Evolutionary conservation across 2,888 invertebrate species (phyloP).

Genomic region (Epirrhoe tristata): DNA sequence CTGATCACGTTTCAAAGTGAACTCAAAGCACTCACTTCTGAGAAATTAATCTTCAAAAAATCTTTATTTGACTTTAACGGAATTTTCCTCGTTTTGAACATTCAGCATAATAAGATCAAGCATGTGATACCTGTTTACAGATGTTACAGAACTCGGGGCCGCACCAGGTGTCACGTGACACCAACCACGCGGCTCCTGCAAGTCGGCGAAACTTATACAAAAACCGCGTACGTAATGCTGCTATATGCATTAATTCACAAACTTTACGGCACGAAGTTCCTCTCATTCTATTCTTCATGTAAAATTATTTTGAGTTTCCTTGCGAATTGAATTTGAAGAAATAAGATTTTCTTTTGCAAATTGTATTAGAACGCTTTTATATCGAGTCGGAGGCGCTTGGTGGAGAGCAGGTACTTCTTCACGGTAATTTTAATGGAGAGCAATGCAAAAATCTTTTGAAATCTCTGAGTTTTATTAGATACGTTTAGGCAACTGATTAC

Average conservation of each 20-base stretch:
- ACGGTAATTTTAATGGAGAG: too few species aligned
- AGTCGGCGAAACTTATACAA: conserved; percentile 3
- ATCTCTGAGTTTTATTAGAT: not conserved
- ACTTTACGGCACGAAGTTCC: conserved; percentile 31
- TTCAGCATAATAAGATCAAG: too few species aligned
- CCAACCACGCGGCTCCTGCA: not conserved
- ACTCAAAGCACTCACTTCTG: too few species aligned
- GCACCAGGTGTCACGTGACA: too few species aligned
- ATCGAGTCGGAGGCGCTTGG: conserved; percentile 30
- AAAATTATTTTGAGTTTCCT: conserved; percentile 41
- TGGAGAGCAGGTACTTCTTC: conserved; percentile 4
- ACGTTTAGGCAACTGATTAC: not conserved
- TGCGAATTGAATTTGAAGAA: conserved; percentile 36
- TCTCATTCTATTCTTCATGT: conserved; percentile 36
- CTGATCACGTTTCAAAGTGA: too few species aligned
- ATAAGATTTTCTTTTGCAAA: conserved; percentile 40
- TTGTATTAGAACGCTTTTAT: conserved; percentile 42
- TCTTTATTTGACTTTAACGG: too few species aligned
- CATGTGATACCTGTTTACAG: too few species aligned
- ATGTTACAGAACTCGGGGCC: too few species aligned
- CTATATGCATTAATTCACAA: conserved; percentile 42
- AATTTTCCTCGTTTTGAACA: too few species aligned
- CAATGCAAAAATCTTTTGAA: conserved; percentile 9
- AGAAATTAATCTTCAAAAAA: too few species aligned
- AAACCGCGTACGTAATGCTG: conserved; percentile 26